phyloP scores from a whole-genome alignment of 1,140 invertebrate species.

The Drosophila virilis region DNA sequence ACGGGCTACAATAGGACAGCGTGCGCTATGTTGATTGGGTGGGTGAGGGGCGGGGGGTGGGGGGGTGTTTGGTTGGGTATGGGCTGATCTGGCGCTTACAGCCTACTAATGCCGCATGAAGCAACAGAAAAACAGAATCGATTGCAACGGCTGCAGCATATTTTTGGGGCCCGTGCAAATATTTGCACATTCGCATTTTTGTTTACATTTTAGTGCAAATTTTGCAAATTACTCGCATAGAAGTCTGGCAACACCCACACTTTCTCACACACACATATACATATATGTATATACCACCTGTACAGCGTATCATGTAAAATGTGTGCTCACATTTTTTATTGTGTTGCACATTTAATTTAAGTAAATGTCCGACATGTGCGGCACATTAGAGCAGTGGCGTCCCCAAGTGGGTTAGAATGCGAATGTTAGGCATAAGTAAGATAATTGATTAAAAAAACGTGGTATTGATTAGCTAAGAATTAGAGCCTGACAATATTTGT shows the following conservation, averaged over 20 bases:
- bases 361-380: slow-evolving; percentile 40
- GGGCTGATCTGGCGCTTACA: slow-evolving; percentile 45
- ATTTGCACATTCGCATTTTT: slow-evolving; percentile 67
- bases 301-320: slow-evolving; percentile 27
- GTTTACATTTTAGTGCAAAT: slow-evolving; percentile 76
- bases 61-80: neutral
- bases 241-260: slow-evolving; percentile 31
- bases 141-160: slow-evolving; percentile 47
- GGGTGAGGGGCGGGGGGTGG: too few species aligned
- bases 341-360: slow-evolving; percentile 46
- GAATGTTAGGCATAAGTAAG: neutral
- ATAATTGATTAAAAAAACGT: neutral
- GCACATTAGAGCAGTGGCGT: slow-evolving; percentile 26
- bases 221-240: slow-evolving; percentile 66
- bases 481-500: neutral
- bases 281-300: neutral
- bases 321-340: slow-evolving; percentile 33
- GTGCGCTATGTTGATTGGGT: slow-evolving; percentile 23
- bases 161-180: slow-evolving; percentile 66
- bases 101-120: slow-evolving; percentile 42
- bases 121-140: slow-evolving; percentile 29
- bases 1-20: slow-evolving; percentile 35
- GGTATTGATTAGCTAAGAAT: neutral
- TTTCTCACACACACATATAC: too few species aligned
- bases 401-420: neutral